phyloP scores from a whole-genome alignment of 2,888 invertebrate species.

The Falcaria lacertinaria region DNA sequence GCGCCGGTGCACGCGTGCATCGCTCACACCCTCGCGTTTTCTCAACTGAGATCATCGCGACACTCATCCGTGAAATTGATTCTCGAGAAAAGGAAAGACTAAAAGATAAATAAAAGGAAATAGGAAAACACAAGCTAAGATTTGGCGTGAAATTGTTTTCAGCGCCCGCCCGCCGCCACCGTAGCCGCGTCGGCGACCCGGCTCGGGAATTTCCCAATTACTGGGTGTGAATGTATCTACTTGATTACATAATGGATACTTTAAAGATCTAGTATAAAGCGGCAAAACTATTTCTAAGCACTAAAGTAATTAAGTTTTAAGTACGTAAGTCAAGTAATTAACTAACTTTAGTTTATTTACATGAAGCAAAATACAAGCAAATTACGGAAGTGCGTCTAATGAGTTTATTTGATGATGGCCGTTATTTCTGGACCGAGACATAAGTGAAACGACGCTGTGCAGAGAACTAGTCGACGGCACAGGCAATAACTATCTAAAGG shows the following conservation, averaged over 20 bases:
- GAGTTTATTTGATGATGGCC: not conserved
- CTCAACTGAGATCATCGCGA: slow-evolving; percentile 77
- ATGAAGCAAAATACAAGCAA: not conserved
- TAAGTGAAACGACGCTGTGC: not conserved
- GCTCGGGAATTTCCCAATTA: slow-evolving; percentile 77
- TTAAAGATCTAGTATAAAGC: slow-evolving; percentile 21
- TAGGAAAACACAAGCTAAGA: slow-evolving; percentile 80
- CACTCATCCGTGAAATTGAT: slow-evolving; percentile 80
- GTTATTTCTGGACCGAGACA: not conserved
- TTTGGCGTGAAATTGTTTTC: slow-evolving; percentile 81
- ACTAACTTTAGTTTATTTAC: not conserved
- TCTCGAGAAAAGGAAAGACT: slow-evolving; percentile 77
- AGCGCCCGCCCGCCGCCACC: slow-evolving; percentile 60
- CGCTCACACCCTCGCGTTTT: slow-evolving; percentile 59
- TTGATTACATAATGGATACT: slow-evolving; percentile 63
- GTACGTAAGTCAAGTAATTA: not conserved
- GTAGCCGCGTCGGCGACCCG: slow-evolving; percentile 52
- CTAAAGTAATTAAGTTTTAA: slow-evolving; percentile 2
- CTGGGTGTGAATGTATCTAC: slow-evolving; percentile 71
- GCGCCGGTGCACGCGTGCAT: slow-evolving; percentile 44
- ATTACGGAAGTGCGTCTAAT: not conserved
- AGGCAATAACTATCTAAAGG: slow-evolving; percentile 49
- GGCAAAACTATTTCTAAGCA: slow-evolving; percentile 3
- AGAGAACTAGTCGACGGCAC: slow-evolving; percentile 16
- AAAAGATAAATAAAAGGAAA: slow-evolving; percentile 80